phyloP scores from a whole-genome alignment of 2,113 vertebrate species.

The Osmerus eperlanus region DNA sequence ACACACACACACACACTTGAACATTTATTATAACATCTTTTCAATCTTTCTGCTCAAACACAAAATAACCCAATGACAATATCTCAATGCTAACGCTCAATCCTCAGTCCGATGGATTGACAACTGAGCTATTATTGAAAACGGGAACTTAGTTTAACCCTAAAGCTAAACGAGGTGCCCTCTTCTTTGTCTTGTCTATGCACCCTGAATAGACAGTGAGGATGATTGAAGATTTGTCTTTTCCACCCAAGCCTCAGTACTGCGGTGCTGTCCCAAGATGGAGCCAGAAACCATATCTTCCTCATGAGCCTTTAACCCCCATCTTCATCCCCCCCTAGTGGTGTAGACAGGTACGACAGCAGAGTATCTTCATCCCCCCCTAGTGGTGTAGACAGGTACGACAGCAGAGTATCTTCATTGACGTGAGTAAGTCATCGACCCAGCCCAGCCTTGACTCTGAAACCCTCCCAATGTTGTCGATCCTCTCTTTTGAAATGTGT shows the following conservation, averaged over 20 bases:
- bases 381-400: background rate
- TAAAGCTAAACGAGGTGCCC: background rate
- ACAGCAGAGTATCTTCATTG: background rate
- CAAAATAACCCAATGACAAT: background rate
- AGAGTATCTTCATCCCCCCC: background rate
- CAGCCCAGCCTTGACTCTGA: background rate
- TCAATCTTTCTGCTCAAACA: background rate
- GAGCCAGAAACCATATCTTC: background rate
- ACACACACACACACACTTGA: slow-evolving; percentile 1
- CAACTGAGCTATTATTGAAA: background rate
- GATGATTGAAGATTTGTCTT: background rate
- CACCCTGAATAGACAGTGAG: background rate
- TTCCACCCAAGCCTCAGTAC: background rate
- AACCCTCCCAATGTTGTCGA: no score
- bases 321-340: background rate
- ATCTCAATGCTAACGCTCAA: background rate
- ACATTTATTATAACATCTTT: background rate
- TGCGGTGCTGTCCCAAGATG: background rate
- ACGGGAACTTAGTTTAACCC: background rate
- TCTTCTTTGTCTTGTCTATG: background rate
- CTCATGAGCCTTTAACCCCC: background rate
- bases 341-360: background rate
- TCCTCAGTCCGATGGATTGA: background rate
- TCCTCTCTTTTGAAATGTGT: background rate
- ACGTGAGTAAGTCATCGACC: background rate